A percentile compares a stretch with the other conserved stretches of the same genome.
Evolutionary conservation across 2,797 vertebrate species (phyloP).

Genomic region (Erithacus rubecula): DNA sequence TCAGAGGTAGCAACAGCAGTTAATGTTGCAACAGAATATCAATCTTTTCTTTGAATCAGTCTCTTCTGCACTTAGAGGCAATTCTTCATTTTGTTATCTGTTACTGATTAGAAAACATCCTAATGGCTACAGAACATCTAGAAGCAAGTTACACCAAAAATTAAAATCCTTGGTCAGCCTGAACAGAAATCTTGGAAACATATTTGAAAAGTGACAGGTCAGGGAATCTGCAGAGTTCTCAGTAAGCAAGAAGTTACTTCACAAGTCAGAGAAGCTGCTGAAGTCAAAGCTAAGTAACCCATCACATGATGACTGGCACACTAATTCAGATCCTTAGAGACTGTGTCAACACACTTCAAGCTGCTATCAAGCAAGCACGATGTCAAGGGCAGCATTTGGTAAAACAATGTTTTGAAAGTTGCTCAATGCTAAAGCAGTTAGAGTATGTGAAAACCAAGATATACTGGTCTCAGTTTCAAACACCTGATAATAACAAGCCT

Average conservation of each 20-base stretch:
- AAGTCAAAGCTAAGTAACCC: not conserved
- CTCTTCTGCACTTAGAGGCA: not conserved
- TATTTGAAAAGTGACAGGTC: rapidly evolving
- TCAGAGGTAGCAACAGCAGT: not conserved
- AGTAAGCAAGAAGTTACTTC: not conserved
- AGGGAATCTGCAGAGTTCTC: not conserved
- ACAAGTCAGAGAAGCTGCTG: not conserved
- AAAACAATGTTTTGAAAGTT: not conserved
- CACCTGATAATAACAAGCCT: not conserved
- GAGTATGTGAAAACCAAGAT: not conserved
- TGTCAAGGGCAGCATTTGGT: not conserved
- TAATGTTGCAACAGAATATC: not conserved
- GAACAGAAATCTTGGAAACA: not conserved
- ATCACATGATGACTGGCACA: not conserved
- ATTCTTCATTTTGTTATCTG: not conserved
- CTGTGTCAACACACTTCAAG: not conserved
- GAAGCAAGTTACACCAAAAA: not conserved
- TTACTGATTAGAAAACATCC: not conserved
- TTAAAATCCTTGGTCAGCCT: not conserved
- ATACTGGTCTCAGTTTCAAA: not conserved
- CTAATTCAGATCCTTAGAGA: not conserved
- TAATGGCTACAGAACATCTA: not conserved
- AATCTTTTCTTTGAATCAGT: not conserved
- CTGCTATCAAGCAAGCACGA: not conserved
- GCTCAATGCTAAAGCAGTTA: not conserved